phyloP scores from a whole-genome alignment of 2,797 vertebrate species.

The Stomatorhinus walkeri region DNA sequence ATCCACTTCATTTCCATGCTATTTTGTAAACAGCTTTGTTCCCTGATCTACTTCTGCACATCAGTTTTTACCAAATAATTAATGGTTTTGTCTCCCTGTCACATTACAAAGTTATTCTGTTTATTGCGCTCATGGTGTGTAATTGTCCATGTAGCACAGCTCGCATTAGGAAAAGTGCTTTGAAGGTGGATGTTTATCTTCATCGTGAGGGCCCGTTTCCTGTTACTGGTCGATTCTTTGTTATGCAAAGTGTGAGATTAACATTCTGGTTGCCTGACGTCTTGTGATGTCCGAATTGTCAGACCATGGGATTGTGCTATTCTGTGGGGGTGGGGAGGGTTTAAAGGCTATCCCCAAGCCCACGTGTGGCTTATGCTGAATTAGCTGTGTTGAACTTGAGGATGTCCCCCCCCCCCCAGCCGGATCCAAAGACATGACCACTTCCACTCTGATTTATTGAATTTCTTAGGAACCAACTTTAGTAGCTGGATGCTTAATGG shows the following conservation, averaged over 20 bases:
- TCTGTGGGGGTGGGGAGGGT: not conserved
- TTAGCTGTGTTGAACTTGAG: not conserved
- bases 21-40: not conserved
- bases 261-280: not conserved
- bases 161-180: not conserved
- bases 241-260: not conserved
- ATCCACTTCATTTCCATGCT: not conserved
- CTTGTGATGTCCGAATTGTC: not conserved
- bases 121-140: not conserved
- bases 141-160: not conserved
- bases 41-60: not conserved
- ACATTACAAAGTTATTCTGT: not conserved
- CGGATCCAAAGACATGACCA: not conserved
- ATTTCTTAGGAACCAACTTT: not conserved
- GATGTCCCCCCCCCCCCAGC: too few relatives aligned
- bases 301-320: not conserved
- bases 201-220: not conserved
- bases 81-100: not conserved
- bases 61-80: not conserved
- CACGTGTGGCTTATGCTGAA: not conserved
- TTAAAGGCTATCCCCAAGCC: not conserved
- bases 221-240: not conserved
- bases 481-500: not conserved
- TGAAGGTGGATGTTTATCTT: not conserved
- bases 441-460: not conserved